A percentile compares a stretch with the other conserved stretches of the same genome.
phyloP scores from a whole-genome alignment of 2,888 invertebrate genomes.

The Gonocerus acuteangulatus region DNA sequence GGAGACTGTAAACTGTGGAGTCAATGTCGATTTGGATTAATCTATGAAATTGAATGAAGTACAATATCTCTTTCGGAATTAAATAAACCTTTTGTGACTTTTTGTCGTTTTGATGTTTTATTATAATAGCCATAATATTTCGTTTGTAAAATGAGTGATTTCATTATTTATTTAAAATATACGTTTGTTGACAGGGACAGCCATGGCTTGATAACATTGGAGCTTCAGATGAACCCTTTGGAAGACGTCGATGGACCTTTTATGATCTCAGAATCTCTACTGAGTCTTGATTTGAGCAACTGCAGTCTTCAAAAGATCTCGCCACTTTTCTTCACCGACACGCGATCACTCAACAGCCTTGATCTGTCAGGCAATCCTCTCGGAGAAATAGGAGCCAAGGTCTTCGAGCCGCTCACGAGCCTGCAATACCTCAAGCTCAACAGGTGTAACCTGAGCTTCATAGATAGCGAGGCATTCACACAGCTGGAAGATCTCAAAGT shows the following conservation, averaged over 20 bases:
- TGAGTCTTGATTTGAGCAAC: slow-evolving; percentile 59
- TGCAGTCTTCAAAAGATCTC: slow-evolving; percentile 55
- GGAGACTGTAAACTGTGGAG: too few relatives aligned
- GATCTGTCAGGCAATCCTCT: slow-evolving; percentile 63
- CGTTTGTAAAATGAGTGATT: too few relatives aligned
- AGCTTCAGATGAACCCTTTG: slow-evolving; percentile 61
- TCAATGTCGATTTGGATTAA: too few relatives aligned
- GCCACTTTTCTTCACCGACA: slow-evolving; percentile 57
- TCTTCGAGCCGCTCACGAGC: slow-evolving; percentile 57
- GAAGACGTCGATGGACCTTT: slow-evolving; percentile 56
- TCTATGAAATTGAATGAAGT: too few relatives aligned
- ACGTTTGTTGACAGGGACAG: slow-evolving; percentile 60
- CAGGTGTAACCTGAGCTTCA: slow-evolving; percentile 53
- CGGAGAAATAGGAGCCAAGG: slow-evolving; percentile 49
- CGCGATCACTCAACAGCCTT: slow-evolving; percentile 58
- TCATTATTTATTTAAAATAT: too few relatives aligned
- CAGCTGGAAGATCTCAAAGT: slow-evolving; percentile 55
- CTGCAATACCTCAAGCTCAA: slow-evolving; percentile 59
- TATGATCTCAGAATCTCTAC: slow-evolving; percentile 56
- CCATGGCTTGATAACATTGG: slow-evolving; percentile 60
- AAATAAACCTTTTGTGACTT: too few relatives aligned
- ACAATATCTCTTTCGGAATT: too few relatives aligned
- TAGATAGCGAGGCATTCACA: slow-evolving; percentile 52
- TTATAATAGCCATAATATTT: too few relatives aligned
- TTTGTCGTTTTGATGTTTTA: too few relatives aligned